Evolutionary conservation across 1,140 invertebrate genomes (phyloP).

Genomic region (Drosophila fuyamai): DNA sequence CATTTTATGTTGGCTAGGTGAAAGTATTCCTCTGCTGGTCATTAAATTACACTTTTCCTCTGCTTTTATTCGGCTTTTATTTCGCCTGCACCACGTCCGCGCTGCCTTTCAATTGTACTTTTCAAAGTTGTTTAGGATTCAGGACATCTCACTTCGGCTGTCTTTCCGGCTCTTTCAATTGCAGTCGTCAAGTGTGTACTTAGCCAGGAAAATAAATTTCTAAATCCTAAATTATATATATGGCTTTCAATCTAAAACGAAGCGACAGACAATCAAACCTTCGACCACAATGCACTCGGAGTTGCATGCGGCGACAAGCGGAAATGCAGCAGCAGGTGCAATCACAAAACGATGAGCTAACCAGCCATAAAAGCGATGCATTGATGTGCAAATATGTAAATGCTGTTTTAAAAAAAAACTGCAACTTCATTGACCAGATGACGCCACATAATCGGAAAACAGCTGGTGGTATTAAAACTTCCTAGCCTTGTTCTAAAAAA

Average conservation of each 20-base stretch:
- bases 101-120: constrained; percentile 53
- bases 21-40: constrained; percentile 69
- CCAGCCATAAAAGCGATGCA: constrained; percentile 36
- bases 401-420: constrained; percentile 7
- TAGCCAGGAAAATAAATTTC: constrained; percentile 21
- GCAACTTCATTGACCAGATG: constrained; percentile 30
- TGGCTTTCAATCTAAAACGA: constrained; percentile 28
- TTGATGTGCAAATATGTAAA: constrained; percentile 41
- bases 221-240: constrained; percentile 10
- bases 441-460: constrained; percentile 15
- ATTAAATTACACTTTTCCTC: constrained; percentile 71
- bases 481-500: constrained; percentile 2
- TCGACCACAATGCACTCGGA: background rate
- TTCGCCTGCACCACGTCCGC: constrained; percentile 35
- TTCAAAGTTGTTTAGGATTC: constrained; percentile 47
- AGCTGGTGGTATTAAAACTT: constrained; percentile 33
- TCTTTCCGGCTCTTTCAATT: constrained; percentile 19
- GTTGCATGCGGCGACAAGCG: constrained; percentile 14
- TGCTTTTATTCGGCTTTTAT: constrained; percentile 55
- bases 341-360: constrained; percentile 25
- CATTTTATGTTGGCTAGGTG: constrained; percentile 25
- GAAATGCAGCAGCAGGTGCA: constrained; percentile 53
- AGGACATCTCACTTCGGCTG: constrained; percentile 34
- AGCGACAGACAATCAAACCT: background rate
- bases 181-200: constrained; percentile 40